Percentiles rank a stretch among this genome's conserved stretches.
These are phyloP conservation scores for Candoia aspera DNA, from an alignment of 2,113 vertebrate genomes.

Conservation along the genomic window DNA sequence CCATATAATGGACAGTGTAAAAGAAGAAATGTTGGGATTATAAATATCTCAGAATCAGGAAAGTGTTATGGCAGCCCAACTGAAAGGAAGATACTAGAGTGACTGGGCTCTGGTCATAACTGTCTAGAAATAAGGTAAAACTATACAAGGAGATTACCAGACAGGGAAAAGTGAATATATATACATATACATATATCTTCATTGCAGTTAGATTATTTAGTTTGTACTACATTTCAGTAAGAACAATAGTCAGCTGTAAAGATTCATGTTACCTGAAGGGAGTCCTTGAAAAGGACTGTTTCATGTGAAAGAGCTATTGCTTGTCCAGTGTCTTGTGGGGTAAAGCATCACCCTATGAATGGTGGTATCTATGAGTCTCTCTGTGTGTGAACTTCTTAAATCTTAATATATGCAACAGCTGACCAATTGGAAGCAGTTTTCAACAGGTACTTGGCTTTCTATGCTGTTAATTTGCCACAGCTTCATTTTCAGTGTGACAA, in stretches of 20 bases:
- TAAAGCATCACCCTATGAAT: not conserved
- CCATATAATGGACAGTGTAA: not conserved
- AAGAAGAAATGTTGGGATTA: not conserved
- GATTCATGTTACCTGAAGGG: not conserved
- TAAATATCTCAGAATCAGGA: not conserved
- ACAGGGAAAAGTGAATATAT: not conserved
- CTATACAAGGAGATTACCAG: too few species aligned
- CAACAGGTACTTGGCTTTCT: not conserved
- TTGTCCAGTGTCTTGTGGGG: not conserved
- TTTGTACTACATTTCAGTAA: not conserved
- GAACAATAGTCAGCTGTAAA: not conserved
- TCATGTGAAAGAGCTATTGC: not conserved
- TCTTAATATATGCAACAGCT: conserved; percentile 3
- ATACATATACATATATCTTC: not conserved
- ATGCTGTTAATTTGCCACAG: conserved; percentile 12
- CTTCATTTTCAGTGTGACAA: conserved; percentile 25
- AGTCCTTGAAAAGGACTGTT: not conserved
- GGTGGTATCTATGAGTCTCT: not conserved
- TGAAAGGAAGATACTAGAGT: too few species aligned
- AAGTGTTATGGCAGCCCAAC: not conserved
- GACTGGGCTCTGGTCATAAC: not conserved
- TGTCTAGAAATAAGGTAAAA: not conserved
- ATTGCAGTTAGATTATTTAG: not conserved
- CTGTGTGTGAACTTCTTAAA: conserved; percentile 1
- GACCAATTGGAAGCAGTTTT: conserved; percentile 31